phyloP scores from a whole-genome alignment of 2,797 vertebrate genomes.

The Enteromius argenteus region DNA sequence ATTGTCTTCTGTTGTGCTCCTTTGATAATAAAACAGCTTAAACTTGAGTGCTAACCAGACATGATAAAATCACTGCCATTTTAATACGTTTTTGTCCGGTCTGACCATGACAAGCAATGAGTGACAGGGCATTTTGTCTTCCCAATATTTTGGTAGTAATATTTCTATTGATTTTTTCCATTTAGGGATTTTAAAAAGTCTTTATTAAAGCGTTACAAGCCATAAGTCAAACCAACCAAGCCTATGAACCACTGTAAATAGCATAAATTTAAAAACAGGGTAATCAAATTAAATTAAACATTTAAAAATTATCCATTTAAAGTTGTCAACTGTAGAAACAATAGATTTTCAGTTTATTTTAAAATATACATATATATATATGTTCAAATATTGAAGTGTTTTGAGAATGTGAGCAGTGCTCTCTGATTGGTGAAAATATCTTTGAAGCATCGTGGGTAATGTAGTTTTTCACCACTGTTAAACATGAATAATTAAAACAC shows the following conservation, averaged over 20 bases:
- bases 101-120: not conserved
- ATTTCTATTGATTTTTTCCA: not conserved
- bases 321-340: not conserved
- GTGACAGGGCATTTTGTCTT: not conserved
- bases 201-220: not conserved
- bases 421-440: not conserved
- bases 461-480: not conserved
- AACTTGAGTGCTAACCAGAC: conserved; percentile 5
- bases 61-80: not conserved
- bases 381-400: not conserved
- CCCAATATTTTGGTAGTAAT: not conserved
- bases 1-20: conserved; percentile 12
- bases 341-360: not conserved
- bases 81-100: not conserved
- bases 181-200: not conserved
- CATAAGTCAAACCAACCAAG: not conserved
- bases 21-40: conserved; percentile 18
- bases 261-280: not conserved
- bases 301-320: not conserved
- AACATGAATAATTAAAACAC: not conserved
- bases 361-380: not conserved
- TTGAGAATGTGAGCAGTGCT: not conserved
- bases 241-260: not conserved
- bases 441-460: not conserved
- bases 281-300: not conserved